Percentiles rank a stretch among this genome's conserved stretches.
phyloP scores from a whole-genome alignment of 2,797 vertebrate species.

The Pteronotus mesoamericanus region DNA sequence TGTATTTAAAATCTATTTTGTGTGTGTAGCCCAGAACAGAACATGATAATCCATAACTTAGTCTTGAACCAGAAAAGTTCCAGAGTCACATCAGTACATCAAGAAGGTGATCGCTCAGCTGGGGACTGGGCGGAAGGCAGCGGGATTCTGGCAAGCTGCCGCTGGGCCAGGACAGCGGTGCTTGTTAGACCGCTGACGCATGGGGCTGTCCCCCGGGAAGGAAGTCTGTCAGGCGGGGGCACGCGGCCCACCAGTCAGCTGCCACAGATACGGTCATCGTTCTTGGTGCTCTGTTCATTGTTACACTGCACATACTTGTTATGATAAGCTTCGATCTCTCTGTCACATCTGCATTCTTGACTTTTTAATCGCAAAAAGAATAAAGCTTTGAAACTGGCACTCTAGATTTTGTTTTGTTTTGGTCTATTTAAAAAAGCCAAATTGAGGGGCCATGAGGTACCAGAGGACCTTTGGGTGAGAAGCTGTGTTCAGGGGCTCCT shows the following conservation, averaged over 20 bases:
- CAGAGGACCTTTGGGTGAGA: not conserved
- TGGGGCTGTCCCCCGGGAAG: not conserved
- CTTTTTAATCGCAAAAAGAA: slow-evolving; percentile 60
- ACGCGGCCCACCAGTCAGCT: slow-evolving; percentile 39
- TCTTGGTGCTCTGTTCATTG: slow-evolving; percentile 13
- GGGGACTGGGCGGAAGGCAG: slow-evolving; percentile 48
- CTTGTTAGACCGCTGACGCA: slow-evolving; percentile 35
- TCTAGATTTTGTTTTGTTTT: slow-evolving; percentile 23
- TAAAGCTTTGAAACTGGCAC: slow-evolving; percentile 9
- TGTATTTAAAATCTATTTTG: not conserved
- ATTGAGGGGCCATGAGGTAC: not conserved
- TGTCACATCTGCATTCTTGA: slow-evolving; percentile 64
- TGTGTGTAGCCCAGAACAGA: not conserved
- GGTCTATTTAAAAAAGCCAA: slow-evolving; percentile 19
- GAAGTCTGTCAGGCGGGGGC: slow-evolving; percentile 26
- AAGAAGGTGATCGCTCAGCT: slow-evolving; percentile 59
- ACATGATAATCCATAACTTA: not conserved
- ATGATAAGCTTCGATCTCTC: slow-evolving; percentile 59
- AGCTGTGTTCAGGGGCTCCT: not conserved
- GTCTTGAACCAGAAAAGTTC: not conserved
- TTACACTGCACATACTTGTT: not conserved
- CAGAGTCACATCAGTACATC: not conserved
- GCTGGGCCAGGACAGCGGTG: slow-evolving; percentile 42
- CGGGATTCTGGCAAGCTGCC: slow-evolving; percentile 41
- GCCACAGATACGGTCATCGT: slow-evolving; percentile 20